These are phyloP conservation scores for Enteromius viviparus DNA, from an alignment of 2,797 vertebrate genomes.

Conservation along the genomic window DNA sequence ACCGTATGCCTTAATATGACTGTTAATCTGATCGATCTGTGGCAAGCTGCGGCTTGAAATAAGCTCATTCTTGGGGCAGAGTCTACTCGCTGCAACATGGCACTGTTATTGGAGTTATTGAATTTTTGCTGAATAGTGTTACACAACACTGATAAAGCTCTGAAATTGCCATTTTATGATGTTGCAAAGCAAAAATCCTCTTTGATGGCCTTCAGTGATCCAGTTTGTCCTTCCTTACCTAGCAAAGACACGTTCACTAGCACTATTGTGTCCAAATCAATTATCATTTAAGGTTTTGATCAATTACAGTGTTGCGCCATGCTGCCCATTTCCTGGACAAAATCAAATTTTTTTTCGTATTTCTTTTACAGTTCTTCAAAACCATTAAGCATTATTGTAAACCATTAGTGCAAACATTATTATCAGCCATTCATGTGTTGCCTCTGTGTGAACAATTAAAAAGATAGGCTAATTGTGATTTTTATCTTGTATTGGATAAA, in stretches of 20 bases:
- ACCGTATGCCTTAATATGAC: neutral
- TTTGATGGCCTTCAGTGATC: neutral
- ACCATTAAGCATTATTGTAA: neutral
- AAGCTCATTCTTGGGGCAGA: neutral
- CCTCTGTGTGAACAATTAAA: neutral
- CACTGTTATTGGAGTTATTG: neutral
- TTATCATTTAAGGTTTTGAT: neutral
- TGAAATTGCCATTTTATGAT: conserved; percentile 23
- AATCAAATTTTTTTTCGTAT: neutral
- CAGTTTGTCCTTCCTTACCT: neutral
- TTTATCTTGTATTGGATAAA: neutral
- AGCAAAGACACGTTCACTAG: neutral
- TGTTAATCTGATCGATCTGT: conserved; percentile 21
- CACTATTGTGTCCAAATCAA: neutral
- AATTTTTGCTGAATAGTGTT: conserved; percentile 17
- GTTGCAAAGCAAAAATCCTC: neutral
- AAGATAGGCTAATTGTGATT: neutral
- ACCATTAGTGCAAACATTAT: neutral
- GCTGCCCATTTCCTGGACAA: neutral
- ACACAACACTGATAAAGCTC: neutral
- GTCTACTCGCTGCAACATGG: neutral
- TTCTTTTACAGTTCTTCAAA: neutral
- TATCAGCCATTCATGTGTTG: neutral
- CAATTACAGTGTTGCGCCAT: neutral
- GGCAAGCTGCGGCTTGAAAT: conserved; percentile 10